Base-by-base conservation (phyloP, 2,113 vertebrate species). In the Microtus montanus region DNA sequence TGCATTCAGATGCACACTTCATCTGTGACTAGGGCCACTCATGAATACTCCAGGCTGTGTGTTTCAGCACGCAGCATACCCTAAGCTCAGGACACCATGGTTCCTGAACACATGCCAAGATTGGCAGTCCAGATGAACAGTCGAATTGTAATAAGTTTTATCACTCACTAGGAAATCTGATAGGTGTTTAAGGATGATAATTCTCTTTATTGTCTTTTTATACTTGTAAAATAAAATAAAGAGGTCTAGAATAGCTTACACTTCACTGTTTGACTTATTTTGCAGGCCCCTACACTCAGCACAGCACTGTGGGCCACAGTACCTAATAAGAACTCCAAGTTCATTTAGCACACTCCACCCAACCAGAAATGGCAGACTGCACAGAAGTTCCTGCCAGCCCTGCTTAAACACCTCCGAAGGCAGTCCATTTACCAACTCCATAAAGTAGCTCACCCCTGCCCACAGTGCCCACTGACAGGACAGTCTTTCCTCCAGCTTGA, bases 11-110 rank as follows among this genome's bases (percentile, higher is more conserved):
- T 7, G 14, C 47, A 49, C 22, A 24, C 38, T 20, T 20, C 35
- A 49, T 33, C 71, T 3, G 12, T 44, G 38, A 90, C n/a, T 3
- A 14, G 49, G 28, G 26, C 68, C 49, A 24, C 54, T 41, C 33
- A 1, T 71, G 70, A 75, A 75, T 17, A 70, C 49, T 26, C 28
- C 11, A 2, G 1, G 1, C 12, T 68, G 35, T 20, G 44, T 1
- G 4, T 22, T 68, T 79, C 90, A 61, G 13, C n/a, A 13, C 7
- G 1, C 5, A 24, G 1, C 13, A 2, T 6, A 2, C 6, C 12
- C 30, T 15, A 54, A 66, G 35, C 35, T 28, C 58, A 83, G 70
- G 20, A 13, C 7, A 24, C 30, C 7, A n/a, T n/a, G 58, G 3
- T 61, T 26, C 33, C 77, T 20, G 74, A 41, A 28, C 35, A 22